Percentiles rank a stretch among this genome's conserved stretches.
phyloP scores from a whole-genome alignment of 92 coral and sea anemone species.

The Parazoanthus swiftii region DNA sequence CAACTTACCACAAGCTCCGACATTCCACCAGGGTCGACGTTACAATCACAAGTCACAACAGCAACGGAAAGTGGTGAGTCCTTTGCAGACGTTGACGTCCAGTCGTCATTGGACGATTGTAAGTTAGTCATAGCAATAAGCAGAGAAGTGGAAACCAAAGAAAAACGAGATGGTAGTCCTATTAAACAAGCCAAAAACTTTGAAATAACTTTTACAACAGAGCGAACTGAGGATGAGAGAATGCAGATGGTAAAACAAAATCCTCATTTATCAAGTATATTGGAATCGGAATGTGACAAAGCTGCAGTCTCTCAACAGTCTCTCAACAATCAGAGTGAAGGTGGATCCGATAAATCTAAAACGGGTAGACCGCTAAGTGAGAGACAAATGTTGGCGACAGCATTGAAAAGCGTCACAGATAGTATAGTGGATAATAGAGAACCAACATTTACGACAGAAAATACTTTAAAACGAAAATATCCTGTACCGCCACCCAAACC shows the following conservation, averaged over 20 bases:
- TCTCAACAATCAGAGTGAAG: not conserved
- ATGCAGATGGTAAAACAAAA: not conserved
- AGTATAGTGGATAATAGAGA: not conserved
- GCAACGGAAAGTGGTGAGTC: too few species aligned
- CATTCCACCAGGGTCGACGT: too few species aligned
- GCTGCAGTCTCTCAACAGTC: not conserved
- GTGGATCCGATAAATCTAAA: not conserved
- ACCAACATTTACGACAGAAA: not conserved
- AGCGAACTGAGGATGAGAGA: not conserved
- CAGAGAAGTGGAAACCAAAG: not conserved
- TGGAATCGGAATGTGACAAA: not conserved
- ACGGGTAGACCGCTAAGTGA: not conserved
- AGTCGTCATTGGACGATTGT: not conserved
- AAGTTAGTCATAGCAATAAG: not conserved
- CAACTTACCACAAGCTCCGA: too few species aligned
- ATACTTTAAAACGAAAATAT: not conserved
- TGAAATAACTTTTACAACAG: not conserved
- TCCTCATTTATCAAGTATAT: not conserved
- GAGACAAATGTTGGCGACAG: not conserved
- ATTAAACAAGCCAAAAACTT: not conserved
- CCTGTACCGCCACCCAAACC: not conserved
- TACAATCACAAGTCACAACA: too few species aligned
- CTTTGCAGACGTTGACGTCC: too few species aligned
- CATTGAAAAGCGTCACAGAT: not conserved
- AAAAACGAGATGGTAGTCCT: not conserved